Evolutionary conservation across 2,888 invertebrate species (phyloP).

Genomic region (Oxycera nigricornis): DNA sequence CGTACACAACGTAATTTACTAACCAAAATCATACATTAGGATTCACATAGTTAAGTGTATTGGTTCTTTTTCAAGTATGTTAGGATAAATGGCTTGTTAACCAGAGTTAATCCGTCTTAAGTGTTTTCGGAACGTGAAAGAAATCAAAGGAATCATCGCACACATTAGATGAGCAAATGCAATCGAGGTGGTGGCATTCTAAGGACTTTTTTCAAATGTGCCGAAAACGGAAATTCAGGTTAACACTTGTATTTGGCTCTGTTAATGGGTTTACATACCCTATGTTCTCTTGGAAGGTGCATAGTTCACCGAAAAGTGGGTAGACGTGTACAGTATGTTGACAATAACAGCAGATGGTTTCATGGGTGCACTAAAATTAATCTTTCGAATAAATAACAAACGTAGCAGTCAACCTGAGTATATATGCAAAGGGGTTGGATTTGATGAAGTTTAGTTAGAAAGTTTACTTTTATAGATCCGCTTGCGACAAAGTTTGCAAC

Average conservation of each 20-base stretch:
- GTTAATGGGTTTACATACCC: conserved; percentile 41
- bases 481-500: background rate
- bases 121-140: conserved; percentile 16
- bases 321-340: background rate
- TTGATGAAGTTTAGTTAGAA: too few relatives aligned
- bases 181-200: conserved; percentile 13
- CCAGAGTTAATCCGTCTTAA: conserved; percentile 37
- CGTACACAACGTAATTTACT: too few relatives aligned
- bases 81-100: conserved; percentile 30
- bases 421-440: too few relatives aligned
- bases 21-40: too few relatives aligned
- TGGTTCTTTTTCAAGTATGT: conserved; percentile 21
- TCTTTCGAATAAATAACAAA: background rate
- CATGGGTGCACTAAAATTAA: background rate
- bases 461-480: too few relatives aligned
- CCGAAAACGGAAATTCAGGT: conserved; percentile 46
- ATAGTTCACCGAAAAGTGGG: background rate
- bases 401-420: background rate
- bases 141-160: background rate
- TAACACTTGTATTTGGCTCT: conserved; percentile 47
- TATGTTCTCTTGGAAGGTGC: conserved; percentile 7
- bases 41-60: too few relatives aligned
- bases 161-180: background rate
- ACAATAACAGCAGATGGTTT: background rate
- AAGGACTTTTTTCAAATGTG: conserved; percentile 29